Evolutionary conservation across 2,888 invertebrate species (phyloP).

Genomic region (Drosophila helvetica): DNA sequence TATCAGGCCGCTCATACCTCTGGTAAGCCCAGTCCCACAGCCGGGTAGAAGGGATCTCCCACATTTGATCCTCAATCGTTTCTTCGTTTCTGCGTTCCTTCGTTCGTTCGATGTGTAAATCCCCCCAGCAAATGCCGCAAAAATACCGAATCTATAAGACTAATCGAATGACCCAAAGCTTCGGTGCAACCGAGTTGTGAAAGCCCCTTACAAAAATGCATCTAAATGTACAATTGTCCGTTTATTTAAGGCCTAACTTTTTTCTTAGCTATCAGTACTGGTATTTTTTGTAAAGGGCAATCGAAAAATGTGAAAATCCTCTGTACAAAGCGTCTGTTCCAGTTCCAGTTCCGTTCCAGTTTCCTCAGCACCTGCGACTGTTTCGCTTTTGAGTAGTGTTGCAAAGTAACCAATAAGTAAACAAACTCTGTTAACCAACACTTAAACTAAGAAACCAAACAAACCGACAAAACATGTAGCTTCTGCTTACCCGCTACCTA

Average conservation of each 20-base stretch:
- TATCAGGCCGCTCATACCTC: constrained; percentile 80
- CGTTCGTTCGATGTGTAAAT: constrained; percentile 61
- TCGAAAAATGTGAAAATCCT: constrained; percentile 36
- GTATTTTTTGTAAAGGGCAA: constrained; percentile 19
- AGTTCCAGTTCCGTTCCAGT: constrained; percentile 52
- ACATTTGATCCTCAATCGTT: constrained; percentile 22
- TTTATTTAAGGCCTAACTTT: neutral
- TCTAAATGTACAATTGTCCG: neutral
- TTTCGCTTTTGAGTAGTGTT: constrained; percentile 60
- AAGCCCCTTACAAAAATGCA: constrained; percentile 15
- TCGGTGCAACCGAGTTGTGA: constrained; percentile 17
- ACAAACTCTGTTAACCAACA: constrained; percentile 52
- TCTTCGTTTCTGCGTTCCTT: constrained; percentile 34
- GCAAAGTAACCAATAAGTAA: constrained; percentile 45
- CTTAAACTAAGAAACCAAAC: constrained; percentile 32
- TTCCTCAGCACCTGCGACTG: constrained; percentile 61
- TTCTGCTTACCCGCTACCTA: constrained; percentile 55
- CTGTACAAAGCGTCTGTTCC: constrained; percentile 62
- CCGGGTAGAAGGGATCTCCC: constrained; percentile 26
- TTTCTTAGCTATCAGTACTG: neutral
- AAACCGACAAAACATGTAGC: constrained; percentile 40
- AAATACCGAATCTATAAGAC: constrained; percentile 8
- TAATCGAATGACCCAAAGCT: neutral
- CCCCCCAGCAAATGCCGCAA: constrained; percentile 52
- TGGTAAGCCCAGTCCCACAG: constrained; percentile 79